Base-by-base conservation (phyloP, 2,113 vertebrate genomes). In the Epinephelus moara region DNA sequence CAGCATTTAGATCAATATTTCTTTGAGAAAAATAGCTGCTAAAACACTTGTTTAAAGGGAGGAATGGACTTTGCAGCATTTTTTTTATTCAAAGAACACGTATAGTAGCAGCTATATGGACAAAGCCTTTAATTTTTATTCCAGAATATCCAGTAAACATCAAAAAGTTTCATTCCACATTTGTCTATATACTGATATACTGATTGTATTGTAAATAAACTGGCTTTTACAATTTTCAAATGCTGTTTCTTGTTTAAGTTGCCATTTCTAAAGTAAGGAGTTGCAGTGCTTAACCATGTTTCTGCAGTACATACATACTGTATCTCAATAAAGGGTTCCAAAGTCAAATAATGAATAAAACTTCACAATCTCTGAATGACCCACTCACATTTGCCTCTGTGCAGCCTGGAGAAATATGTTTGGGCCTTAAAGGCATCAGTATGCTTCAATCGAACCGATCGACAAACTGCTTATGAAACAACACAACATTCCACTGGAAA, bases 201-300 rank as follows among this genome's bases (percentile, higher is more conserved):
- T 57, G 40, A 74, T 11, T 64, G 21, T 72, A 53, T 37, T 90
- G 80, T 92, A 85, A 92, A 92, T 92, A 92, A 90, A 91, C 13
- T 18, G 3, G 1, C 64, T 75, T 70, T 76, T 61, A 50, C 37
- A 78, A 14, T 56, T 73, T 71, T 7, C 11, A 5, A 7, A 19
- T 47, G 19, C 63, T 56, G 70, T 30, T 42, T 78, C 14, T 66
- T 63, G 4, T 61, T 78, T 64, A 13, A 13, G 0, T 47, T 4
- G 0, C 19, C 37, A 19, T 66, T 59, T 27, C 62, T 13, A 17
- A 18, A n/a, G 9, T 45, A 18, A n/a, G 30, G 47, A 17, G 1
- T 17, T 55, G 4, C 25, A 21, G 17, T 6, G n/a, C 30, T 56
- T 17, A 15, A 37, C 67, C 52, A 52, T 7, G 25, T 68, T 30